Evolutionary conservation across 2,113 vertebrate species (phyloP).

Genomic region (Nibea coibor): DNA sequence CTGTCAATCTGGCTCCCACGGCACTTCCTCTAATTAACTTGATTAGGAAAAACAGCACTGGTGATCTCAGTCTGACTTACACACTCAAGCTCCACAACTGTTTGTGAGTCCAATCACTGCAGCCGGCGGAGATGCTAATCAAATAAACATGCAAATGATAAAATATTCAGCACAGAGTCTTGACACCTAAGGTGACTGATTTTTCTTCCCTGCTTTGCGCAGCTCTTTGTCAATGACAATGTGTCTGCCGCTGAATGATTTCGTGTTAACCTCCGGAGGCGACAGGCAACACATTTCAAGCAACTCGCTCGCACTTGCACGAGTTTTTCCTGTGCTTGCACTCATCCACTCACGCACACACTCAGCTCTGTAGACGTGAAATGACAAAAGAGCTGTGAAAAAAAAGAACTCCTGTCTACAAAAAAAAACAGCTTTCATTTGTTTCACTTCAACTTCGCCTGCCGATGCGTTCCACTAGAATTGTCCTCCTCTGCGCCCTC

Average conservation of each 20-base stretch:
- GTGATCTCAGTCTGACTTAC: conserved; percentile 57
- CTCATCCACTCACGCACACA: conserved; percentile 20
- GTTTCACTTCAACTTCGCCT: conserved; percentile 27
- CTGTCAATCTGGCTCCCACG: conserved; percentile 64
- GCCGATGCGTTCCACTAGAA: conserved; percentile 21
- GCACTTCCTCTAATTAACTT: conserved; percentile 75
- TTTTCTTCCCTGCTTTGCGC: conserved; percentile 50
- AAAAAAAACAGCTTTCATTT: conserved; percentile 46
- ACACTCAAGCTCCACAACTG: conserved; percentile 36
- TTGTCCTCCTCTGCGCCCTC: conserved; percentile 8
- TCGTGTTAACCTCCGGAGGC: conserved; percentile 74
- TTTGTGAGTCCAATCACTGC: conserved; percentile 72
- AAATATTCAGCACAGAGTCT: conserved; percentile 69
- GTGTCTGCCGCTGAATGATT: conserved; percentile 69
- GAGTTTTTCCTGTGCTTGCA: conserved; percentile 38
- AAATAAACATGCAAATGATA: conserved; percentile 82
- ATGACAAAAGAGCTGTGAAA: conserved; percentile 54
- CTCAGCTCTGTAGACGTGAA: conserved; percentile 23
- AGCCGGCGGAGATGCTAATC: conserved; percentile 66
- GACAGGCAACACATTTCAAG: conserved; percentile 68
- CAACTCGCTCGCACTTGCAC: conserved; percentile 39
- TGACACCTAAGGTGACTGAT: conserved; percentile 74
- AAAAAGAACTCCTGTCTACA: conserved; percentile 41
- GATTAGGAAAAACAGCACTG: conserved; percentile 71
- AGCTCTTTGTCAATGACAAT: conserved; percentile 77